Percentiles rank a stretch among this genome's conserved stretches.
Evolutionary conservation across 2,113 vertebrate genomes (phyloP).

Genomic region (pig (Sus scrofa)): T2T-Sscrofa CM000823.6:17392001-17392500

Average conservation of each 20-base stretch:
- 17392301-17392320: not conserved
- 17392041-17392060: not conserved
- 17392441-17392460: not conserved
- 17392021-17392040: not conserved
- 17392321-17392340: not conserved
- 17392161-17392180: not conserved
- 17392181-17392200: not conserved
- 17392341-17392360: not conserved
- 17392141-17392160: slow-evolving; percentile 69
- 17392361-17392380: not conserved
- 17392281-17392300: not conserved
- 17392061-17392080: not conserved
- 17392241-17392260: not conserved
- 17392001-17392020: not conserved
- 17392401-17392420: not conserved
- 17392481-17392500: not conserved
- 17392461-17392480: not conserved
- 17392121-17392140: slow-evolving; percentile 19
- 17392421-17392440: not conserved
- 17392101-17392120: not conserved
- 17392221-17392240: not conserved
- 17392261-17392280: not conserved
- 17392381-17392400: not conserved
- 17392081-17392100: not conserved
- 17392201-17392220: not conserved